Percentiles rank a stretch among this genome's conserved stretches.
phyloP scores from a whole-genome alignment of 2,888 invertebrate species.

The Polia nebulosa region DNA sequence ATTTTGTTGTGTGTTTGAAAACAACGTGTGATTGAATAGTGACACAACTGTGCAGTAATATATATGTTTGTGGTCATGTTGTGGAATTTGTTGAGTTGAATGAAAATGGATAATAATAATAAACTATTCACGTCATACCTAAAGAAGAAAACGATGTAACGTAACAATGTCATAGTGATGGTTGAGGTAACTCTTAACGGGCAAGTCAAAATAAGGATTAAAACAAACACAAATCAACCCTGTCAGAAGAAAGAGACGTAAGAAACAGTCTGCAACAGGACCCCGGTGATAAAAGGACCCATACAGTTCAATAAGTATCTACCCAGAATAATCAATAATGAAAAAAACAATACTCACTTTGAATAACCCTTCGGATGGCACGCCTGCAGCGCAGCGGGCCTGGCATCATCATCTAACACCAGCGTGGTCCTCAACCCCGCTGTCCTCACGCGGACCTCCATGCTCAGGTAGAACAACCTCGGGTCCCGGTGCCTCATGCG shows the following conservation, averaged over 20 bases:
- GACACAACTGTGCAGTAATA: not conserved
- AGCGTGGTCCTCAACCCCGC: slow-evolving; percentile 96
- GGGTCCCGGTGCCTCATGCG: slow-evolving; percentile 98
- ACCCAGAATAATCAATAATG: no score
- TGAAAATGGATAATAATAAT: not conserved
- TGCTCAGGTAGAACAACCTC: slow-evolving; percentile 97
- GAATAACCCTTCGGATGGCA: slow-evolving; percentile 98
- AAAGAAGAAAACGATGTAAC: not conserved
- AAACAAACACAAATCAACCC: no score
- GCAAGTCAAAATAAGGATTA: no score
- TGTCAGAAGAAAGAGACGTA: no score
- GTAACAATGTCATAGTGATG: no score
- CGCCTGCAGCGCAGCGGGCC: slow-evolving; percentile 97
- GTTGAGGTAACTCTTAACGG: no score
- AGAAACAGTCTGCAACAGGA: no score
- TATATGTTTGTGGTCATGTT: not conserved
- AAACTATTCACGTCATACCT: not conserved
- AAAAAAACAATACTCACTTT: slow-evolving; percentile 90
- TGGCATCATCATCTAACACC: slow-evolving; percentile 96
- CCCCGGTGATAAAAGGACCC: no score
- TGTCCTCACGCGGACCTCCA: slow-evolving; percentile 97
- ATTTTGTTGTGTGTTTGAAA: slow-evolving; percentile 45
- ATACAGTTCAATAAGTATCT: no score
- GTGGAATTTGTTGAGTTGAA: not conserved
- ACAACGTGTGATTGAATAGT: not conserved